phyloP scores from a whole-genome alignment of 2,113 vertebrate genomes.

The Ariopsis seemanni region DNA sequence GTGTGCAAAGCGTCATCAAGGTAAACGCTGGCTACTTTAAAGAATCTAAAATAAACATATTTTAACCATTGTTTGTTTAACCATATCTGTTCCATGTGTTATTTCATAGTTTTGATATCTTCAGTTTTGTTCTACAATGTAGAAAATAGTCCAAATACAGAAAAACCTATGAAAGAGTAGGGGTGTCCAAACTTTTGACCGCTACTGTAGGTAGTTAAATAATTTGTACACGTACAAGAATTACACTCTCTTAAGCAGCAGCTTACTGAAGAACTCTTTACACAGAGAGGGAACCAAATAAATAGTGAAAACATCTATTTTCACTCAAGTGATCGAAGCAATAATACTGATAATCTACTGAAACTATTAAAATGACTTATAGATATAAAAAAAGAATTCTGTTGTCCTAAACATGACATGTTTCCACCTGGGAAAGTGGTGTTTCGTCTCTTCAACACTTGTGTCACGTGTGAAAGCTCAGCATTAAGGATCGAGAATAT shows the following conservation, averaged over 20 bases:
- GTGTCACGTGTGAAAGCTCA: neutral
- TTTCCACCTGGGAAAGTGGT: neutral
- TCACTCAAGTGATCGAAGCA: neutral
- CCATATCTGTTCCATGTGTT: neutral
- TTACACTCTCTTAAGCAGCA: neutral
- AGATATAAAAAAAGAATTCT: neutral
- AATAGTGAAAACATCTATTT: neutral
- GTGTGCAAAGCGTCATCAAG: no score
- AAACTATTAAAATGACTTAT: neutral
- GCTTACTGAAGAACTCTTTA: neutral
- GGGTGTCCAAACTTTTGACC: no score
- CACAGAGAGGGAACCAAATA: neutral
- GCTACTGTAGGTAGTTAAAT: neutral
- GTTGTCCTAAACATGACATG: neutral
- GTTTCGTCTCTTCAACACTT: neutral
- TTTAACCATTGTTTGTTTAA: no score
- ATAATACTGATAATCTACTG: slow-evolving; percentile 1
- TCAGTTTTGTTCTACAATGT: no score
- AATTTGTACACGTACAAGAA: slow-evolving; percentile 18
- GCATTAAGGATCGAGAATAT: slow-evolving; percentile 7
- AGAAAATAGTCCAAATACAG: no score
- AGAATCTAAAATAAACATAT: no score
- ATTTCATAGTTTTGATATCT: no score
- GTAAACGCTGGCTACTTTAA: no score
- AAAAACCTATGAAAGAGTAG: no score